Base-by-base conservation (phyloP, 1,140 invertebrate species). In the Temnothorax nylanderi region DNA sequence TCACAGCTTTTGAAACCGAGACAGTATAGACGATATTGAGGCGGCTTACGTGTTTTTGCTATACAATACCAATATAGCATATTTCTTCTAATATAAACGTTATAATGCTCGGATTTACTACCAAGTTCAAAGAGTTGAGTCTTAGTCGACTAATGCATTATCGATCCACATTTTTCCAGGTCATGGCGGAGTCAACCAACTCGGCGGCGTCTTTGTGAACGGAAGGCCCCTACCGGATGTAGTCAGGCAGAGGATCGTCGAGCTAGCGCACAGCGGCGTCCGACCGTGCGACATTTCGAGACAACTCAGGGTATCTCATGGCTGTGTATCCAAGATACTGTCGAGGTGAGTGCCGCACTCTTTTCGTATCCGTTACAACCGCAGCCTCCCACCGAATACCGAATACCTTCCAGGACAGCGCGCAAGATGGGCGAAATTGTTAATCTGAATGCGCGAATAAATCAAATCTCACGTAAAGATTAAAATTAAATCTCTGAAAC, bases 131-230 rank as follows among this genome's bases (percentile, higher is more conserved):
- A n/a, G 54, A 44, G 41, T 62, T 47, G 16, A 71, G 41, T 13
- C 37, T 85, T 85, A n/a, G 34, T 74, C 56, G 86, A 84, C 90
- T 92, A 92, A 93, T 92, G 89, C 74, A 85, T 72, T 87, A 91
- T 93, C 87, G 90, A 93, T 94, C 91, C 90, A 37, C 67, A 85
- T 92, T 94, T 87, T 94, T 95, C 32, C 96, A 99, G 98, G 98
- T 96, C 98, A 99, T 94, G 98, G 98, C 37, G 98, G 99, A 86
- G 98, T 99, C 47, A 99, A 99, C 95, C 99, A 99, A 95, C 96
- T 99, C 71, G 99, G 99, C 85, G 99, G 99, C 54, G 98, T 99
- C 76, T 99, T 99, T 95, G 99, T 99, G 62, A 99, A 99, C 95
- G 99, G 99, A 26, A 96, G 99, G 88, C 99, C 99, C 8, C 96